A percentile compares a stretch with the other conserved stretches of the same genome.
phyloP scores from a whole-genome alignment of 2,113 vertebrate species.

The Leptodactylus fuscus region DNA sequence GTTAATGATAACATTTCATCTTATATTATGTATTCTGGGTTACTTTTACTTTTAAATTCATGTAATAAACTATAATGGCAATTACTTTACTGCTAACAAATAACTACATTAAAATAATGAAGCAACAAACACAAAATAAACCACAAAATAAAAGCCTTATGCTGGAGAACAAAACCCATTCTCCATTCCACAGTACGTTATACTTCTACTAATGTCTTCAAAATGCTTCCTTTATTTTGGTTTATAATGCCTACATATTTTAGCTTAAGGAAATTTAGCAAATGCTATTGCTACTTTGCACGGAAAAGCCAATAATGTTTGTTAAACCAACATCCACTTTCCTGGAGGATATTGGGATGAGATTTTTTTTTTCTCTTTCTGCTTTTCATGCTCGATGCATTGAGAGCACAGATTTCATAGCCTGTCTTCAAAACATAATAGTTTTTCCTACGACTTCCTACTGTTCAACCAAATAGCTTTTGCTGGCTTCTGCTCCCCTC shows the following conservation, averaged over 20 bases:
- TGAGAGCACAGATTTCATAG: conserved; percentile 30
- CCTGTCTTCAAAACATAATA: conserved; percentile 37
- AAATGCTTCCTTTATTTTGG: neutral
- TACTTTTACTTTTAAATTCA: neutral
- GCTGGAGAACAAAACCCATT: neutral
- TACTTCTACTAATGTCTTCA: conserved; percentile 4
- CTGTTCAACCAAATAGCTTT: conserved; percentile 49
- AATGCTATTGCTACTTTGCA: conserved; percentile 25
- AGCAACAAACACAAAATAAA: neutral
- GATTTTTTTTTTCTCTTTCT: neutral
- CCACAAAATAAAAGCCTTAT: neutral
- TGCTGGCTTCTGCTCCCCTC: neutral
- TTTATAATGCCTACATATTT: conserved; percentile 36
- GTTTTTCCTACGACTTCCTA: conserved; percentile 21
- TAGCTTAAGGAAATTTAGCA: conserved; percentile 37
- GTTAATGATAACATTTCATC: neutral
- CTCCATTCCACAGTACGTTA: neutral
- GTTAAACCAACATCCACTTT: conserved; percentile 45
- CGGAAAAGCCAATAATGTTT: conserved; percentile 40
- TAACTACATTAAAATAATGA: conserved; percentile 14
- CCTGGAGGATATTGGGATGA: neutral
- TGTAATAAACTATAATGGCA: neutral
- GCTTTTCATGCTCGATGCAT: conserved; percentile 26
- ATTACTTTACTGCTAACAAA: neutral
- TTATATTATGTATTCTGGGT: neutral